Conservation (phyloP, 2,797 vertebrate species). For the Intellagama lesueurii region DNA sequence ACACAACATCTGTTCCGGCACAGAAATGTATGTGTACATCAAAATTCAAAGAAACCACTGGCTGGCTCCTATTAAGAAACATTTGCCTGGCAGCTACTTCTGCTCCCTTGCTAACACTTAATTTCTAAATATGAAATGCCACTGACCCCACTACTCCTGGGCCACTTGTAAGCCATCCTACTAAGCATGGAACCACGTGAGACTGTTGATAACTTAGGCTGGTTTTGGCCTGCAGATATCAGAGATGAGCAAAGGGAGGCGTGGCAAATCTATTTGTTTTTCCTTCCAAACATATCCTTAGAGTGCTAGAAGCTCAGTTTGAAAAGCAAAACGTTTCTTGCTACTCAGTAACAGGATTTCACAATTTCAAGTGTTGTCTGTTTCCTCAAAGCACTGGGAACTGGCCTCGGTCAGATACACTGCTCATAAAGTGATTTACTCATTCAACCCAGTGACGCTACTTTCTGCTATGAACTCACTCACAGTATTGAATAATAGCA, state of each 20-base stretch:
- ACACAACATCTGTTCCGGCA: neutral
- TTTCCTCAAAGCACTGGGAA: neutral
- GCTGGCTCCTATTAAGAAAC: neutral
- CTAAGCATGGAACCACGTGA: neutral
- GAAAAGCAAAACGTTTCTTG: conserved; percentile 1
- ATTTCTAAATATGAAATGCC: neutral
- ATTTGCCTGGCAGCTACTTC: neutral
- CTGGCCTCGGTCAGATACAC: neutral
- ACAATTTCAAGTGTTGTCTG: neutral
- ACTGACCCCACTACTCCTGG: neutral
- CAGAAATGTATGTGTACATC: neutral
- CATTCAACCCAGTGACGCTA: neutral
- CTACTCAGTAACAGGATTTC: neutral
- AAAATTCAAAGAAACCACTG: neutral
- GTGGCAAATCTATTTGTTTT: neutral
- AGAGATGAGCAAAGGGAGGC: too few relatives aligned
- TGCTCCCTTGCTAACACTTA: neutral
- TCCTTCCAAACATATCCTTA: neutral
- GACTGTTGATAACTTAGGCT: neutral
- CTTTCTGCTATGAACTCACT: neutral
- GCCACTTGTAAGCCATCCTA: neutral
- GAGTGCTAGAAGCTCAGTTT: neutral
- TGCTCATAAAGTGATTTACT: neutral
- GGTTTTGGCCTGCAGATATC: neutral
- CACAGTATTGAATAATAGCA: neutral